Evolutionary conservation across 2,113 vertebrate genomes (phyloP), one percentile per base, ranked within the genome.

Genomic region (Galemys pyrenaicus): DNA sequence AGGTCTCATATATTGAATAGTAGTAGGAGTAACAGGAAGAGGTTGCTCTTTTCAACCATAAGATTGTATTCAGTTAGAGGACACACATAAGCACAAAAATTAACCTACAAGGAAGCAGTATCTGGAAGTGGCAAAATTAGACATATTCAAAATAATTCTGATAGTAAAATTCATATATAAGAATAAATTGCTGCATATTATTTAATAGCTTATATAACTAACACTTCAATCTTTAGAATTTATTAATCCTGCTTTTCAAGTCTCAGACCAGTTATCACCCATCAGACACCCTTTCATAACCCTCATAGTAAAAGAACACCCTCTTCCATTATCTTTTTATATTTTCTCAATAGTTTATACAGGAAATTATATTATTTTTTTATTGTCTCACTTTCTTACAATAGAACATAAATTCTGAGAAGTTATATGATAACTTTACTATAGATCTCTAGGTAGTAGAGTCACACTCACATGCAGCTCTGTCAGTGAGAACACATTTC

Each of bases 301-400:
- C 37, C 54, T 54, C 3, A 3, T 46, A 68, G 24, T 11, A 75
- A 62, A 91, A 39, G 16, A 86, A 1, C 2, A 6, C 24, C 17
- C 37, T 5, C 51, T 10, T 7, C 9, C 46, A 3, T 19, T 10
- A 65, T 13, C 71, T 12, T 58, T 67, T 46, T 78, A 89, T 54
- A 65, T 71, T 95, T 89, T 67, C 28, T 95, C 74, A 37, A 41
- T 37, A 58, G 37, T 78, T 67, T 89, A 54, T 46, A 46, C 44
- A 3, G 82, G 17, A 93, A 89, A 56, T 82, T 54, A 39, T 71
- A 54, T 84, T 74, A 56, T 58, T 77, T 89, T 94, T 75, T 19
- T 54, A 56, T 39, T 89, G 32, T 77, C 7, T 89, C 44, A 30
- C 6, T 80, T 24, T 80, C 30, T 89, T n/a, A 19, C 5, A 49